These are phyloP conservation scores for Halichoerus grypus DNA, from an alignment of 2,113 vertebrate genomes.

Conservation along the genomic window DNA sequence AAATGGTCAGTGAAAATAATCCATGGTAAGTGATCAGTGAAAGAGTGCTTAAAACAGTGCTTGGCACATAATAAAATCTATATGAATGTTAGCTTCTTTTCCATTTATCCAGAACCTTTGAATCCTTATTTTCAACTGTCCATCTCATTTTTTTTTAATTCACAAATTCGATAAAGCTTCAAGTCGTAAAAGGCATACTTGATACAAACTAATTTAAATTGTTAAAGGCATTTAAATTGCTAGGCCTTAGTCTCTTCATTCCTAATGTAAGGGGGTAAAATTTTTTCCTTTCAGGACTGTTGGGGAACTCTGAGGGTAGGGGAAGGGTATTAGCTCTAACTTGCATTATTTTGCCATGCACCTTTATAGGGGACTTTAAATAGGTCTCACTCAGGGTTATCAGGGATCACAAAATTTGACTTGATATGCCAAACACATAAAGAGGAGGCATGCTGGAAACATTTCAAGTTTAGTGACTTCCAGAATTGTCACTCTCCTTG, in stretches of 20 bases:
- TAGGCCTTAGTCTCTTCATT: neutral
- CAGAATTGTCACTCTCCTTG: neutral
- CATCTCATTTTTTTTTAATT: neutral
- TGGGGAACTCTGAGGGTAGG: neutral
- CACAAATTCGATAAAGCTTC: neutral
- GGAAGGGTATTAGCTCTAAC: neutral
- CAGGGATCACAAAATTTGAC: neutral
- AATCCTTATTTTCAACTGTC: neutral
- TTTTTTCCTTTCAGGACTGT: neutral
- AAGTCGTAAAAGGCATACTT: neutral
- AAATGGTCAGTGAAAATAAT: neutral
- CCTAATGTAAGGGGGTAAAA: neutral
- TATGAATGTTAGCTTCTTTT: neutral
- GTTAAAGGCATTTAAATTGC: neutral
- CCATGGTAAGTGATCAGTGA: neutral
- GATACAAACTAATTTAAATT: neutral
- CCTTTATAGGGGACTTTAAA: neutral
- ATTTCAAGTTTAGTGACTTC: constrained; percentile 11
- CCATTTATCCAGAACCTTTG: neutral
- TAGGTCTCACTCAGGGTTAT: neutral
- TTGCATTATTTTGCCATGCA: neutral
- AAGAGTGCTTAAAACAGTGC: neutral
- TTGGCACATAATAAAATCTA: neutral
- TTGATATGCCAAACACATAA: neutral
- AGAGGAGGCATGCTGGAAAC: neutral